phyloP scores from a whole-genome alignment of 2,797 vertebrate species.

The Phrynocephalus guinanensis region DNA sequence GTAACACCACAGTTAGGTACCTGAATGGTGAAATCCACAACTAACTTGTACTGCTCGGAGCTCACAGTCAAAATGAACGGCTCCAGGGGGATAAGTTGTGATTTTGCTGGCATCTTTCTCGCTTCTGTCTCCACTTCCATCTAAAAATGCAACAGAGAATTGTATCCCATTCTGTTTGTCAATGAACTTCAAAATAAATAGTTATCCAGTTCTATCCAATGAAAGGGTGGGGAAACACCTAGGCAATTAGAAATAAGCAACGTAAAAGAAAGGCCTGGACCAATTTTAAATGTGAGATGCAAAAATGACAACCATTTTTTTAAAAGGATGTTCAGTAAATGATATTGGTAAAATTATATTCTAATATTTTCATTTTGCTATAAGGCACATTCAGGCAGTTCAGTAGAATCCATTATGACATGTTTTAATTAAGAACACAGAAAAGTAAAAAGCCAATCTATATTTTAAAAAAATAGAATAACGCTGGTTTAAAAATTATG shows the following conservation, averaged over 20 bases:
- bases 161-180: slow-evolving; percentile 47
- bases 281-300: slow-evolving; percentile 33
- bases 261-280: background rate
- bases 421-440: background rate
- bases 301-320: slow-evolving; percentile 40
- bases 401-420: background rate
- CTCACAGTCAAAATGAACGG: slow-evolving; percentile 94
- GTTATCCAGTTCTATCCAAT: slow-evolving; percentile 43
- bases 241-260: slow-evolving; percentile 52
- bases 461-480: background rate
- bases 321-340: background rate
- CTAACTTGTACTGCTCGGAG: slow-evolving; percentile 95
- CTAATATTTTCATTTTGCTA: slow-evolving; percentile 37
- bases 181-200: slow-evolving; percentile 32
- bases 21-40: slow-evolving; percentile 99
- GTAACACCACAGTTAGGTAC: slow-evolving; percentile 72
- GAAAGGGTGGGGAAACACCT: slow-evolving; percentile 43
- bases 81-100: slow-evolving; percentile 96
- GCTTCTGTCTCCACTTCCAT: slow-evolving; percentile 95
- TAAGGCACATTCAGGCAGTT: background rate
- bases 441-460: background rate
- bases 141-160: slow-evolving; percentile 78
- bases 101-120: slow-evolving; percentile 99
- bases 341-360: background rate
- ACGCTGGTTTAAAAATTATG: background rate